These are phyloP conservation scores for Mionectes macconnelli DNA, from an alignment of 2,113 vertebrate species.

Conservation along the genomic window DNA sequence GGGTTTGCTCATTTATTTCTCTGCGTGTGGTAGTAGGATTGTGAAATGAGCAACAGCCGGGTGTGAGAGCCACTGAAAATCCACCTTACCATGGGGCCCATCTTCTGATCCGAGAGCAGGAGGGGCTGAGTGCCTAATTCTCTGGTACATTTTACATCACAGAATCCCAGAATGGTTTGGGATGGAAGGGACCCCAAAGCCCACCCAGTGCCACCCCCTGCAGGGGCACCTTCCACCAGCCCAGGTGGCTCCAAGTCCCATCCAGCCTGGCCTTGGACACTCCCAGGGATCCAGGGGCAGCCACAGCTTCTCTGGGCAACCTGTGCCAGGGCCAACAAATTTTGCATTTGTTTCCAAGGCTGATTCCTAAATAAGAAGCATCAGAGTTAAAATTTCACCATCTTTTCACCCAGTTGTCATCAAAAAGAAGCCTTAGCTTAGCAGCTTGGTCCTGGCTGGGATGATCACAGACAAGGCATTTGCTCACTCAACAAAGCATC, in stretches of 20 bases:
- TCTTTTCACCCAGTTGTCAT: background rate
- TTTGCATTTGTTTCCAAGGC: background rate
- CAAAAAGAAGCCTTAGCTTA: background rate
- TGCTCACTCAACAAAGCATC: background rate
- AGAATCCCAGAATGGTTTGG: background rate
- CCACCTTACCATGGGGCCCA: background rate
- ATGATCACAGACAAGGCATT: background rate
- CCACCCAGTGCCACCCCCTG: background rate
- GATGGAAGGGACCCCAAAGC: background rate
- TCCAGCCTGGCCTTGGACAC: background rate
- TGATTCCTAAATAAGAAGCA: background rate
- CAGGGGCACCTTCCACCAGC: background rate
- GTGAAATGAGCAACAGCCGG: background rate
- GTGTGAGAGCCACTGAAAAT: background rate
- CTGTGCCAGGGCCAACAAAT: background rate
- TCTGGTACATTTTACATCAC: accelerated
- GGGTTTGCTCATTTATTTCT: background rate
- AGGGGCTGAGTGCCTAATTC: too few relatives aligned
- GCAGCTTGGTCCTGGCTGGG: background rate
- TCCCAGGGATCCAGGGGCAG: background rate
- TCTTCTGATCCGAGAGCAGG: background rate
- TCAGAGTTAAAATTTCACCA: background rate
- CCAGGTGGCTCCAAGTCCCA: background rate
- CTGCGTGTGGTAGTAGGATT: accelerated
- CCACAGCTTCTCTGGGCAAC: background rate